Percentiles rank a stretch among this genome's conserved stretches.
Evolutionary conservation across 2,113 vertebrate genomes (phyloP).

Genomic region (Balaenoptera acutorostrata): DNA sequence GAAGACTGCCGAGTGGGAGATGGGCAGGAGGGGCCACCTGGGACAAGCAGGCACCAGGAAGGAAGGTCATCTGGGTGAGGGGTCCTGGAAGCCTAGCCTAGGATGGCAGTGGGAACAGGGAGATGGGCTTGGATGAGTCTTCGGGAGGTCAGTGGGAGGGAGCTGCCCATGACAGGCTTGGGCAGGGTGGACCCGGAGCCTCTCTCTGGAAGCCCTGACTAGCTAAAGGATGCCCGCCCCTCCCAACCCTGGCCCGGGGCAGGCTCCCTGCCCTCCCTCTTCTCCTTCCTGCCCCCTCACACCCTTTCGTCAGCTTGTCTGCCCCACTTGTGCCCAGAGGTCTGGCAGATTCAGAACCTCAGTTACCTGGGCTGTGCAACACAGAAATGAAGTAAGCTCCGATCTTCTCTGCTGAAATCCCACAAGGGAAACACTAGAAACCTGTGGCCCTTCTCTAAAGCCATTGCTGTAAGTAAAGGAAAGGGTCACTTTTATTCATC

Average conservation of each 20-base stretch:
- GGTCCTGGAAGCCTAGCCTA: not conserved
- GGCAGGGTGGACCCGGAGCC: not conserved
- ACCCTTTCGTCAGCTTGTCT: not conserved
- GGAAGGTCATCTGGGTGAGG: not conserved
- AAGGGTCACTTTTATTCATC: not conserved
- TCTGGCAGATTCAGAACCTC: not conserved
- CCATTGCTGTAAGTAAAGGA: not conserved
- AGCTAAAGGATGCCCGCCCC: too few relatives aligned
- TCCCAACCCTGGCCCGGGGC: rapidly evolving
- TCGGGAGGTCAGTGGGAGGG: not conserved
- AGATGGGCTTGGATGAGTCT: not conserved
- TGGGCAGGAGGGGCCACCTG: not conserved
- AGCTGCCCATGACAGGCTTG: not conserved
- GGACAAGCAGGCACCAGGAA: too few relatives aligned
- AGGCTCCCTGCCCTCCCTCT: not conserved
- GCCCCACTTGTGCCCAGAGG: not conserved
- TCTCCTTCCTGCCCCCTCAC: not conserved
- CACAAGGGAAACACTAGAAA: not conserved
- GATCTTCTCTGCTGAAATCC: not conserved
- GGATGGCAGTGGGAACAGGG: not conserved
- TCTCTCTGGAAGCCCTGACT: not conserved
- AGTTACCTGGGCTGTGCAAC: not conserved
- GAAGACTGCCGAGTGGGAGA: not conserved
- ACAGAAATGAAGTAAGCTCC: too few relatives aligned
- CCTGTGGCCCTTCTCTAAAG: not conserved